Base-by-base conservation (phyloP, 2,113 vertebrate species). In the Mormyrus iriodes region DNA sequence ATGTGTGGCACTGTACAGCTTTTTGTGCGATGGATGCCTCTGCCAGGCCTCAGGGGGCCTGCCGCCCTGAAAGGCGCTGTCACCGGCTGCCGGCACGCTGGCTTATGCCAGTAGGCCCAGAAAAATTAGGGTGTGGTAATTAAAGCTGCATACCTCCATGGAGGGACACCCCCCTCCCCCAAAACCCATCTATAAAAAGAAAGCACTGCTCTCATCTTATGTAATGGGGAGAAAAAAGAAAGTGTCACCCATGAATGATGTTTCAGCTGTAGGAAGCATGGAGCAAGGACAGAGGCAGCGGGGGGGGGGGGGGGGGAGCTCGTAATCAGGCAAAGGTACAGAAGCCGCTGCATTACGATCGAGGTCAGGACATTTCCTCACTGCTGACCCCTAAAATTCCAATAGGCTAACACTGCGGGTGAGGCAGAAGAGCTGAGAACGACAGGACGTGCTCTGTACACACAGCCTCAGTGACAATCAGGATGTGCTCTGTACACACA, bases 141-240 rank as follows among this genome's bases (percentile, higher is more conserved):
- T 76, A 76, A 39, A 65, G n/a, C n/a, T 17, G 61, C 61, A 76
- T 13, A 12, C 69, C 15, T 76, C 73, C 35, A 76, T 39, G 13
- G 35, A 42, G 35, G 35, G n/a, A 27, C 51, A 12, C 7, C 24
- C n/a, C 13, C 55, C n/a, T 2, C 79, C 44, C 31, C 42, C 24
- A 49, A 8, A 83, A 58, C 88, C 44, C 76, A 73, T 44, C 91
- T 91, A 91, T 90, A 90, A 91, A 90, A 90, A 90, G 90, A 88
- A 85, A 90, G 87, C 53, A 76, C 88, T 90, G 52, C 44, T 27
- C 61, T 13, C 35, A 39, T 69, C 13, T 92, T 91, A 90, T 52
- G 49, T 90, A 90, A 91, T 52, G 42, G 51, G 0, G 24, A 17
- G 69, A 10, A 48, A 84, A n/a, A 35, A 90, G 88, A 90, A 31